Conservation (phyloP, 2,888 invertebrate genomes). For the Leptodirus hochenwartii region DNA sequence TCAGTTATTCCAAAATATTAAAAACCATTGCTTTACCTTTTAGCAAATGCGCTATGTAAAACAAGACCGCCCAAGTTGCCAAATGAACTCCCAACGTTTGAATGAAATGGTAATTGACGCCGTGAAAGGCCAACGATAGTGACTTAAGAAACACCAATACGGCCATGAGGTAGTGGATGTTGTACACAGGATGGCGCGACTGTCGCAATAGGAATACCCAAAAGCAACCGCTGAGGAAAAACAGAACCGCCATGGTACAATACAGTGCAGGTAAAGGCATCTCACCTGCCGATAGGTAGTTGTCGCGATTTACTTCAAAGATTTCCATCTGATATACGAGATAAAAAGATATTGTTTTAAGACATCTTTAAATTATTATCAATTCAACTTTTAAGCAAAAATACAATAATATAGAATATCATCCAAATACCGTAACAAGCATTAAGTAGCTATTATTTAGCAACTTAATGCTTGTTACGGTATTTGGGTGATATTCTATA, state of each 20-base stretch:
- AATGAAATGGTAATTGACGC: constrained; percentile 87
- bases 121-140: constrained; percentile 84
- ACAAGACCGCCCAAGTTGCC: constrained; percentile 94
- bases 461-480: too few relatives aligned
- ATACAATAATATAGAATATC: too few relatives aligned
- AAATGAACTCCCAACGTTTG: constrained; percentile 83
- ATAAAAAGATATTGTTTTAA: background rate
- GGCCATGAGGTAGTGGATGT: constrained; percentile 95
- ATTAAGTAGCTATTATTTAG: too few relatives aligned
- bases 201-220: constrained; percentile 76
- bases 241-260: constrained; percentile 78
- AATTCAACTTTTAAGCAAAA: too few relatives aligned
- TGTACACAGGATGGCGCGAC: constrained; percentile 63
- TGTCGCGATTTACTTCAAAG: constrained; percentile 69
- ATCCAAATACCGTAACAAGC: too few relatives aligned
- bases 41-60: constrained; percentile 85
- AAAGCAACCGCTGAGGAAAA: constrained; percentile 73
- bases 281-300: constrained; percentile 85
- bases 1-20: background rate
- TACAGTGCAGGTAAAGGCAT: constrained; percentile 89
- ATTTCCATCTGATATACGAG: constrained; percentile 51
- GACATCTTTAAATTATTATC: too few relatives aligned
- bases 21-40: constrained; percentile 17
- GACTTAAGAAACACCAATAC: constrained; percentile 83
- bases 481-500: too few relatives aligned